Evolutionary conservation across 2,888 invertebrate genomes (phyloP), one percentile per base, ranked within the genome.

Genomic region (Bhutanitis thaidina): DNA sequence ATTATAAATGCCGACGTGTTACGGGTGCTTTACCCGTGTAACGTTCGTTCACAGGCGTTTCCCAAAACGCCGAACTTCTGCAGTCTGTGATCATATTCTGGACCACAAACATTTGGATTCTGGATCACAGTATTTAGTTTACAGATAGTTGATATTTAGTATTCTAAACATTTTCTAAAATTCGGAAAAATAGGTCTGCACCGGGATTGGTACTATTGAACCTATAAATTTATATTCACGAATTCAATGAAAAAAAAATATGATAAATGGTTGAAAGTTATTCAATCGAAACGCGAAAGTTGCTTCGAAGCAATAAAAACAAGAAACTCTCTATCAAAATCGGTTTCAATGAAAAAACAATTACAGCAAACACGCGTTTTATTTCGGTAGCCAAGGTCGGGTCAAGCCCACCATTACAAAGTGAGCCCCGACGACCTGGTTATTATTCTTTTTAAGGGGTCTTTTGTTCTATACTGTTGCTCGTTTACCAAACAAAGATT

Each of bases 401-500:
- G 59, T 54, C 60, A 49, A 69, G 71, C 62, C 71, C 71, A 61
- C 63, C 56, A 45, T 25, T 53, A 60, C 62, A 69, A 70, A 74
- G 74, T 67, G 72, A 76, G 68, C 71, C 50, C 60, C 62, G 49
- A 13, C 41, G 39, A 44, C 49, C 49, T 41, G 49, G 52, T 38
- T 47, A 34, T 47, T 47, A 52, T 52, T 43, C 52, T 47, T 52
- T 37, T 43, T 38, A 32, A 47, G 43, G 43, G 54, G 39, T 47
- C 49, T 48, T 43, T 54, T 50, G 49, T 49, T 50, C 39, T 43
- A 51, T 38, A 47, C 25, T 51, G 51, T 51, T 51, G 51, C 51
- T 32, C 51, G 51, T 45, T 52, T 52, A 37, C 46, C 52, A 52
- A 52, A 52, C 52, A 52, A 52, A 52, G 52, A 52, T 46, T 52